A percentile compares a stretch with the other conserved stretches of the same genome.
These are phyloP conservation scores for Eubasilissa regina DNA, from an alignment of 1,140 invertebrate species.

Conservation along the genomic window DNA sequence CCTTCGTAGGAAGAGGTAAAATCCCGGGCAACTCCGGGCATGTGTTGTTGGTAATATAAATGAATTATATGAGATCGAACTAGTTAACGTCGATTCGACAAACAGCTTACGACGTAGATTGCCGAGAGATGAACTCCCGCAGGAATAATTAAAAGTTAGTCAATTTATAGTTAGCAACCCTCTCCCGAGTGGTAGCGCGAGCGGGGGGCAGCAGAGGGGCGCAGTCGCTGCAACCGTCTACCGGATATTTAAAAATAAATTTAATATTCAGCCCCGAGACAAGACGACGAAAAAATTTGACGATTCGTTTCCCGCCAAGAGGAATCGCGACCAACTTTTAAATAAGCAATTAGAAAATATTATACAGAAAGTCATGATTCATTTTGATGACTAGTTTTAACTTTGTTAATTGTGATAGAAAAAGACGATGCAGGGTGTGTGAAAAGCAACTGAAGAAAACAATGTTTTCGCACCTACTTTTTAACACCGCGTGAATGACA, in stretches of 20 bases:
- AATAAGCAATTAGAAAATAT: constrained; percentile 33
- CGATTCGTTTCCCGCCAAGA: constrained; percentile 6
- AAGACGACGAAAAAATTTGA: neutral
- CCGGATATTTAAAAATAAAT: constrained; percentile 56
- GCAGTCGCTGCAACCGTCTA: constrained; percentile 43
- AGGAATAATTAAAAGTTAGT: constrained; percentile 40
- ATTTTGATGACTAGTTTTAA: neutral
- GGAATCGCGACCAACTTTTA: constrained; percentile 7
- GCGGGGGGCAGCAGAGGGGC: constrained; percentile 31
- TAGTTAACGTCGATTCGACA: constrained; percentile 2
- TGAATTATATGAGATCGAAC: neutral
- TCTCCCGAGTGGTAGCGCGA: neutral
- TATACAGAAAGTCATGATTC: constrained; percentile 12
- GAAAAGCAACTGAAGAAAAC: too few relatives aligned
- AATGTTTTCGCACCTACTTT: too few relatives aligned
- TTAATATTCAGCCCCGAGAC: constrained; percentile 32
- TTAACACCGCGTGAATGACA: too few relatives aligned
- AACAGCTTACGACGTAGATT: constrained; percentile 14
- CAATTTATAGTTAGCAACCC: constrained; percentile 31
- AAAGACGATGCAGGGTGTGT: too few relatives aligned
- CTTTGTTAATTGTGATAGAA: neutral
- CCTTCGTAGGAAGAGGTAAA: too few relatives aligned
- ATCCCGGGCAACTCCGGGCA: too few relatives aligned
- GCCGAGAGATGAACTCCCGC: constrained; percentile 6
- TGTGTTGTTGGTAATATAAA: too few relatives aligned